These are phyloP conservation scores for Propithecus perrieri DNA, from an alignment of 2,797 vertebrate species.

Conservation along the genomic window DNA sequence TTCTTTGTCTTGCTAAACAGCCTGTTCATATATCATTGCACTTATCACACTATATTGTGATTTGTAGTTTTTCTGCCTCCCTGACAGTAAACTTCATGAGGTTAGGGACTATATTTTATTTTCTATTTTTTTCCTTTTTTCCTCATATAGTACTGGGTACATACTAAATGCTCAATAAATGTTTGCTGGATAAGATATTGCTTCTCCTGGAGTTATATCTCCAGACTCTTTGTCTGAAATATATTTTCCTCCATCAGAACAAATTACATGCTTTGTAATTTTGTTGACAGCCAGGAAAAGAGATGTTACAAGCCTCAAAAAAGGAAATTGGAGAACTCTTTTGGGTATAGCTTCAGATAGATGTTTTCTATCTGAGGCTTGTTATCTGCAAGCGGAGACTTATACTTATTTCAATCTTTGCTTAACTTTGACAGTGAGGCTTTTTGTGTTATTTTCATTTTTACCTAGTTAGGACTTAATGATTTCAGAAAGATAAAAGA, in stretches of 20 bases:
- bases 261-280: conserved; percentile 36
- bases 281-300: conserved; percentile 6
- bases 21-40: neutral
- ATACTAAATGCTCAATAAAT: neutral
- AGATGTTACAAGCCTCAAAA: neutral
- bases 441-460: conserved; percentile 34
- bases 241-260: neutral
- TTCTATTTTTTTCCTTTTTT: conserved; percentile 22
- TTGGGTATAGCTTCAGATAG: neutral
- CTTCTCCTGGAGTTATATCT: neutral
- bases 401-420: neutral
- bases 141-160: neutral
- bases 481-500: conserved; percentile 39
- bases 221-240: neutral
- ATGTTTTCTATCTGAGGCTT: neutral
- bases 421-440: neutral
- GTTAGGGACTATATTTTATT: neutral
- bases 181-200: neutral
- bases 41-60: neutral
- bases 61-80: conserved; percentile 6
- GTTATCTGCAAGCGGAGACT: neutral
- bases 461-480: neutral
- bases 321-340: conserved; percentile 33
- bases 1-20: neutral
- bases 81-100: neutral